Base-by-base conservation (phyloP, 2,888 invertebrate genomes). In the Drosophila eohydei region DNA sequence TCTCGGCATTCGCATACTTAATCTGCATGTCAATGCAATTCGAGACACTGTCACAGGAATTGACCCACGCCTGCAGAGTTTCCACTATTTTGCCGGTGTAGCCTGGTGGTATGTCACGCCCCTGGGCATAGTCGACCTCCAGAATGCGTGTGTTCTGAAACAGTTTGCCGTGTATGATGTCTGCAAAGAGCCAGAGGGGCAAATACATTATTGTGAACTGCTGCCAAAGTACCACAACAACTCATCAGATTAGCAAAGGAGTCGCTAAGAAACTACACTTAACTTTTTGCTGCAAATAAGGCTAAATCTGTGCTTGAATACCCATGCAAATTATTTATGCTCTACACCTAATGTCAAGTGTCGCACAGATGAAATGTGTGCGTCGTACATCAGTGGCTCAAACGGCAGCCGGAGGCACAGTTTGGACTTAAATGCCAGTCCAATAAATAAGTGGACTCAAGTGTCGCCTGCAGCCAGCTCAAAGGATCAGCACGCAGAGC, bases 141-240 rank as follows among this genome's bases (percentile, higher is more conserved):
- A 99, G 94, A 76, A 97, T 96, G 81, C 97, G 97, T 92, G 98
- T 97, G 91, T 97, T 97, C 92, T 99, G 99, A 93, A 99, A 99
- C 78, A 99, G 93, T 93, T 98, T 99, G 3, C 98, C 99, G 81
- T 97, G 97, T 83, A 98, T 98, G 80, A 99, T 97, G 92, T 98
- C 97, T 95, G 93, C 0, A 94, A 3, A 2, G n/a, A 32, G n/a
- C 16, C 21, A 59, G 28, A 58, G 11, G n/a, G 12, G 46, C 14
- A 28, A 21, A 30, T 38, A 4, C 1, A 21, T 11, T 21, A 16
- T 9, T 14, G 12, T 26, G 14, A 38, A 46, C 7, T 28, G 34
- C 3, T 28, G 43, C 2, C 6, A 2, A 56, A 26, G 16, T 41
- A 4, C 44, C 21, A 21, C 54, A 55, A 30, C 11, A 30, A 16